A percentile compares a stretch with the other conserved stretches of the same genome.
These are phyloP conservation scores for Paguma larvata DNA, from an alignment of 2,797 vertebrate species.

Conservation along the genomic window DNA sequence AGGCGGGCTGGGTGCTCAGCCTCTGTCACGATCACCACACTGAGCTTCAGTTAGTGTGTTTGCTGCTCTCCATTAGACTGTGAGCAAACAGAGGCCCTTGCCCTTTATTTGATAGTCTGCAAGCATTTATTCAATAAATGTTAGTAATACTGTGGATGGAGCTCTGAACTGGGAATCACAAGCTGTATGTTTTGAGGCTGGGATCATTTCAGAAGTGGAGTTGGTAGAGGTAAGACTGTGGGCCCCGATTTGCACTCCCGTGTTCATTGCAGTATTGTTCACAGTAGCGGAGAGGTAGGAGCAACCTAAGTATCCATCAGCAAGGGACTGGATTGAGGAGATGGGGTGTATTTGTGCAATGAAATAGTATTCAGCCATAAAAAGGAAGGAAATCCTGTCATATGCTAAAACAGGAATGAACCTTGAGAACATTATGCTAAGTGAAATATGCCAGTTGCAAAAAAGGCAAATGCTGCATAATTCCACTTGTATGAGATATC, in stretches of 20 bases:
- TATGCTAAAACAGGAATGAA: background rate
- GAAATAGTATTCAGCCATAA: constrained; percentile 2
- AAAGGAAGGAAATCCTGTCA: background rate
- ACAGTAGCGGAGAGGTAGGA: background rate
- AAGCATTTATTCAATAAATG: background rate
- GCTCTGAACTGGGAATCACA: background rate
- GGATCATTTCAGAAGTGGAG: background rate
- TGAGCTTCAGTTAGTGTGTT: background rate
- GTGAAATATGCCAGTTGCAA: background rate
- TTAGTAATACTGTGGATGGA: background rate
- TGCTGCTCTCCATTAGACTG: background rate
- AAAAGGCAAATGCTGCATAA: background rate
- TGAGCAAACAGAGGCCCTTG: background rate
- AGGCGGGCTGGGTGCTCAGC: too few species aligned
- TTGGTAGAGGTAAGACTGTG: background rate
- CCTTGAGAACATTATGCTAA: background rate
- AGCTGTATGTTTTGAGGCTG: background rate
- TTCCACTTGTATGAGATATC: background rate
- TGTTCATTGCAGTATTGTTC: background rate
- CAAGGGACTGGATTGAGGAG: background rate
- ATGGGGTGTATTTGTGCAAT: background rate
- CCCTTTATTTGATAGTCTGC: background rate
- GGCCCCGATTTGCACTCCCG: background rate
- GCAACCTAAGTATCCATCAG: background rate
- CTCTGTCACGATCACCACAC: background rate